Base-by-base conservation (phyloP, 2,797 vertebrate genomes). In the Eutrigla gurnardus region DNA sequence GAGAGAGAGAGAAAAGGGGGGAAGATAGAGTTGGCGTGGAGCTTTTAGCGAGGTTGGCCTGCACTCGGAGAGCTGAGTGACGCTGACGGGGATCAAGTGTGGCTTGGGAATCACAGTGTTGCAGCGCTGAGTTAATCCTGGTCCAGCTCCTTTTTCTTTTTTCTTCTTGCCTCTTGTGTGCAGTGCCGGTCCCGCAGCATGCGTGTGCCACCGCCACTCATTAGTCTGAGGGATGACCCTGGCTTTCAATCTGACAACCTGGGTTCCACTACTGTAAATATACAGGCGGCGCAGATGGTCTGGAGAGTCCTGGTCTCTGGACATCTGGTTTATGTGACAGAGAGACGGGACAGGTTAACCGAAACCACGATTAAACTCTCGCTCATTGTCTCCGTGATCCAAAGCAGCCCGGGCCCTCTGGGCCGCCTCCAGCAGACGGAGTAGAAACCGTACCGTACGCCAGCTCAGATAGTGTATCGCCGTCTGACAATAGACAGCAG, bases 241-340 rank as follows among this genome's bases (percentile, higher is more conserved):
- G 60, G 77, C 73, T 82, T 70, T 73, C 73, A 73, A 57, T 78
- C 71, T 52, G 77, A 83, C 76, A 86, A 86, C 77, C 73, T 78
- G 70, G 7, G 73, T 74, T 83, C 73, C 74, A 79, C 83, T 80
- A 81, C 85, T 83, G 78, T 86, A 90, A 90, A 91, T 81, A 89
- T 8, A 49, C 72, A 84, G 77, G 74, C 70, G 39, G n/a, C 45
- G 45, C 77, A 80, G 82, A 91, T 78, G 86, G 80, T 65, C 83
- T 5, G 52, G 65, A 79, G 82, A 85, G 85, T 43, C 39, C 65
- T 63, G 84, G 79, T 83, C 83, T 83, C 72, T 47, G 75, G 87
- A 87, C 86, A 84, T 92, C 89, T 91, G 91, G 88, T 86, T 92
- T 87, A 77, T 90, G 89, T 92, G 91, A 82, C 80, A 12, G 84